Percentiles rank a stretch among this genome's conserved stretches.
Conservation (phyloP, 2,797 vertebrate genomes). For the Xerus rutilus region DNA sequence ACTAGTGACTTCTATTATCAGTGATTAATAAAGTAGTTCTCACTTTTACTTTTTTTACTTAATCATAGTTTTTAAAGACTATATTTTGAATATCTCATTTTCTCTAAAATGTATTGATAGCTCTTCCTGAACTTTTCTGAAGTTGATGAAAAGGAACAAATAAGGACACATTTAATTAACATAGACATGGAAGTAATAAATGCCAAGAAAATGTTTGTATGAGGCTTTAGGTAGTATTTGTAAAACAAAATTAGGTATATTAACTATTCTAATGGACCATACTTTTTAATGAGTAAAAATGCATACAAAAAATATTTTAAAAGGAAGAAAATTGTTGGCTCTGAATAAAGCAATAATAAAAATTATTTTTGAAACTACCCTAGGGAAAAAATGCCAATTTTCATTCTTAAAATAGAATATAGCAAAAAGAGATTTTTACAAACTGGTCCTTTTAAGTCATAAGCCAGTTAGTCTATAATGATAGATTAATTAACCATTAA, state of each 20-base stretch:
- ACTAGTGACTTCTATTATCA: background rate
- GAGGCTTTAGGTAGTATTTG: background rate
- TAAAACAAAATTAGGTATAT: constrained; percentile 13
- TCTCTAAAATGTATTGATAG: constrained; percentile 28
- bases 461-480: background rate
- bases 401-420: background rate
- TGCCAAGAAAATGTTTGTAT: background rate
- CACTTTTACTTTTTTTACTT: constrained; percentile 9
- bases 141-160: background rate
- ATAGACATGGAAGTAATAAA: background rate
- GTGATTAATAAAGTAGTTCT: constrained; percentile 32
- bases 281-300: constrained; percentile 60
- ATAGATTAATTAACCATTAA: constrained; percentile 24
- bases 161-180: background rate
- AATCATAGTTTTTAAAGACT: background rate
- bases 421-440: constrained; percentile 49
- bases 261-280: background rate
- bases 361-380: background rate
- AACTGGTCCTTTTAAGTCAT: background rate
- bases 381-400: background rate
- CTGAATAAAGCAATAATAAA: constrained; percentile 23
- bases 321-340: background rate
- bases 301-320: background rate
- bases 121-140: constrained; percentile 22
- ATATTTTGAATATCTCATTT: constrained; percentile 11